These are phyloP conservation scores for Sarcophaga subvicina DNA, from an alignment of 2,888 invertebrate genomes.

Conservation along the genomic window DNA sequence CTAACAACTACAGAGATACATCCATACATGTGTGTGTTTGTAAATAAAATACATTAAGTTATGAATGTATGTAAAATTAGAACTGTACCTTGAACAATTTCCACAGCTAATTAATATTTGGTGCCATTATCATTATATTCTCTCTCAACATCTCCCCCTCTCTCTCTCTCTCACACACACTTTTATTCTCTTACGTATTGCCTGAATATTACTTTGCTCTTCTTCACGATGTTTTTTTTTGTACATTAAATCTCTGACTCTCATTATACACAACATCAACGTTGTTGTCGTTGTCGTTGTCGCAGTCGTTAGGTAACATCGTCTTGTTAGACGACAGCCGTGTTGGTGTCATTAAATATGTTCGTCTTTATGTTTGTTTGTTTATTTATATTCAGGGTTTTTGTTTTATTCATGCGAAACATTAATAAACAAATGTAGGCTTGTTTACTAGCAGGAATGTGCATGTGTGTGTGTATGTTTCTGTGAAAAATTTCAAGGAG, in stretches of 20 bases:
- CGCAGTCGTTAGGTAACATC: no score
- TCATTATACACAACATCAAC: not conserved
- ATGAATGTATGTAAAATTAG: not conserved
- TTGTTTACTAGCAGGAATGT: not conserved
- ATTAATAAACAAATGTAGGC: not conserved
- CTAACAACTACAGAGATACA: not conserved
- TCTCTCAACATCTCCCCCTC: not conserved
- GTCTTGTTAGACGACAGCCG: no score
- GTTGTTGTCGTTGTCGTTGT: not conserved
- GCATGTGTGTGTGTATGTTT: not conserved
- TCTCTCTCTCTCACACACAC: not conserved
- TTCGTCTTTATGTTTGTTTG: not conserved
- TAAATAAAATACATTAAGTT: not conserved
- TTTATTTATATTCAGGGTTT: not conserved
- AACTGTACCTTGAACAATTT: conserved; percentile 49
- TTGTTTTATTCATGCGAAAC: conserved; percentile 11
- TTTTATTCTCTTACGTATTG: not conserved
- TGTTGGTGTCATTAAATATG: conserved; percentile 7
- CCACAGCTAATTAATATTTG: conserved; percentile 55
- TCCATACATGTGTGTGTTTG: not conserved
- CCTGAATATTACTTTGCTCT: not conserved
- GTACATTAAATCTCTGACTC: not conserved
- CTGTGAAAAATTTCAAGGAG: not conserved
- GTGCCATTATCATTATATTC: conserved; percentile 18
- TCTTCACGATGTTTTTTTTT: no score